Base-by-base conservation (phyloP, 2,113 vertebrate species). In the Marcusenius ussheri region DNA sequence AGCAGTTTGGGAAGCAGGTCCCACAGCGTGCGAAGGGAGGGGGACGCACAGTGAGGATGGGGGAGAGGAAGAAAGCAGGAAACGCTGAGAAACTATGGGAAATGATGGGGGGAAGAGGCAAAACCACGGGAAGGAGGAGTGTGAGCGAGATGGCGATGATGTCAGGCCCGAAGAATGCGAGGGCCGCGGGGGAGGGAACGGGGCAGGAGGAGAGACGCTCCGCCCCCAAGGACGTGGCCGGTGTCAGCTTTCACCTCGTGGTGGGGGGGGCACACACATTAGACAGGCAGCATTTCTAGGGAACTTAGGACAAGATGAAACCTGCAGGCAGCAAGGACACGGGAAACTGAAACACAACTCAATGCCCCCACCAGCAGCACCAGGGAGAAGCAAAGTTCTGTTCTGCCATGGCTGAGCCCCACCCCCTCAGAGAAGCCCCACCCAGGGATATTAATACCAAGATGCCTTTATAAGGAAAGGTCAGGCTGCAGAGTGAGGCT, bases 81-180 rank as follows among this genome's bases (percentile, higher is more conserved):
- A 46, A 46, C 10, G 45, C 42, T 51, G 51, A 50, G 15, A 35
- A 45, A 6, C 13, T 3, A n/a, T 31, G 77, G 42, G 35, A 46
- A 87, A 27, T 27, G 84, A 84, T 21, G 74, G 15, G 24, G 15
- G 74, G 35, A 39, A 15, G 35, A 42, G 49, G 85, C 47, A 17
- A 50, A 19, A 0, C 1, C 19, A 31, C 17, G 46, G 49, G 89
- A 62, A 35, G 66, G 46, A 21, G 27, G 49, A 21, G n/a, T 24
- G 77, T 45, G 53, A 17, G 62, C 9, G 45, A 83, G 58, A 45
- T 70, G 6, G 31, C 51, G 45, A 53, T 90, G 91, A 91, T 89
- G 90, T 93, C 91, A 91, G 88, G 90, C 74, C 53, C 53, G 17
- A 91, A 66, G 74, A 92, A 91, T 88, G 88, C 51, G 39, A 77